Conservation (phyloP, 2,113 vertebrate genomes). For the Petrocephalus zakoni region DNA sequence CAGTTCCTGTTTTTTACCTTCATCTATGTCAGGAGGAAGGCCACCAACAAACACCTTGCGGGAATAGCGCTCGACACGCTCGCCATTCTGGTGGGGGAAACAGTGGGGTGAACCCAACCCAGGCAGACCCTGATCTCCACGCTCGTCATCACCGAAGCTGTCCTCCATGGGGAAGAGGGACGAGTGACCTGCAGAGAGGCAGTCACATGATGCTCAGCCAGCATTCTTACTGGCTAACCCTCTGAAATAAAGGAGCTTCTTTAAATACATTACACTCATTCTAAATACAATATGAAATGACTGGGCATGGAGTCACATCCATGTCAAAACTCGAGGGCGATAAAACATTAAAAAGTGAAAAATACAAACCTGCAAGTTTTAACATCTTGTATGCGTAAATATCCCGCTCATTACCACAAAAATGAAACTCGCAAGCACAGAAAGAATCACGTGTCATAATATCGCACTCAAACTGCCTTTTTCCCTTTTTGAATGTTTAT, state of each 20-base stretch:
- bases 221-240: background rate
- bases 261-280: background rate
- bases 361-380: background rate
- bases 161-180: constrained; percentile 98
- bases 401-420: background rate
- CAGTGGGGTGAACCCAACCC: constrained; percentile 91
- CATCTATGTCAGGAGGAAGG: constrained; percentile 93
- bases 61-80: constrained; percentile 91
- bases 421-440: background rate
- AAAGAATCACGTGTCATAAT: background rate
- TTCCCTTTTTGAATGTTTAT: background rate
- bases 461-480: background rate
- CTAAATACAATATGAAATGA: background rate
- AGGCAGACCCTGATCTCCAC: constrained; percentile 83
- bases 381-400: background rate
- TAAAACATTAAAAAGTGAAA: background rate
- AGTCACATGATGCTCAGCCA: background rate
- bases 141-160: constrained; percentile 93
- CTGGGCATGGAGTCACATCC: background rate
- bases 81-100: constrained; percentile 97
- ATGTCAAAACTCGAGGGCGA: background rate
- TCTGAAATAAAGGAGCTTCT: background rate
- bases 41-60: constrained; percentile 97
- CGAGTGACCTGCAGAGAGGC: constrained; percentile 74
- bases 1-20: constrained; percentile 70